Evolutionary conservation across 2,113 vertebrate species (phyloP).

Genomic region (Tyto alba): DNA sequence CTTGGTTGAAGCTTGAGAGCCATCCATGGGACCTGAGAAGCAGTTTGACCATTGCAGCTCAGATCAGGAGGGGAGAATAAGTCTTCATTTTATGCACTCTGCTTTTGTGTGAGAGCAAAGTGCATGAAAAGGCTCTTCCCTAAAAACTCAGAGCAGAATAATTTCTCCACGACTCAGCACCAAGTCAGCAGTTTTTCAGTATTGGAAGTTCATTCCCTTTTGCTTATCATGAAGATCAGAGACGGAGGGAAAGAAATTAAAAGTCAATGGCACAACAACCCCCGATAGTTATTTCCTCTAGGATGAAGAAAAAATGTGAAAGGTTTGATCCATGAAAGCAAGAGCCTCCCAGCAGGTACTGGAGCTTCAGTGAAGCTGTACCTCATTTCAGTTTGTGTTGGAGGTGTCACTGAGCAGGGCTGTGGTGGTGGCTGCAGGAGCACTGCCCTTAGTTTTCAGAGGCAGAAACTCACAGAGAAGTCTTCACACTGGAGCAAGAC

Average conservation of each 20-base stretch:
- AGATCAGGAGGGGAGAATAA: background rate
- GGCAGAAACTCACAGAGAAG: background rate
- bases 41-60: background rate
- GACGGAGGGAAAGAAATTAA: background rate
- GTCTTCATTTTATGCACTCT: background rate
- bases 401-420: background rate
- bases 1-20: background rate
- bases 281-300: background rate
- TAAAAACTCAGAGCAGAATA: background rate
- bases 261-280: background rate
- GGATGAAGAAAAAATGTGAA: background rate
- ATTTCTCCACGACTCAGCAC: background rate
- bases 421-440: fast-evolving
- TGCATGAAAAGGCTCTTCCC: background rate
- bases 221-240: background rate
- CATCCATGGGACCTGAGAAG: background rate
- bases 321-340: background rate
- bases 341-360: background rate
- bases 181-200: background rate
- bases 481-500: background rate
- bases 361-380: background rate
- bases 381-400: background rate
- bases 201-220: background rate
- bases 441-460: background rate
- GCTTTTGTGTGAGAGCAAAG: background rate